These are phyloP conservation scores for Lemur catta DNA, from an alignment of 2,797 vertebrate species.

Conservation along the genomic window DNA sequence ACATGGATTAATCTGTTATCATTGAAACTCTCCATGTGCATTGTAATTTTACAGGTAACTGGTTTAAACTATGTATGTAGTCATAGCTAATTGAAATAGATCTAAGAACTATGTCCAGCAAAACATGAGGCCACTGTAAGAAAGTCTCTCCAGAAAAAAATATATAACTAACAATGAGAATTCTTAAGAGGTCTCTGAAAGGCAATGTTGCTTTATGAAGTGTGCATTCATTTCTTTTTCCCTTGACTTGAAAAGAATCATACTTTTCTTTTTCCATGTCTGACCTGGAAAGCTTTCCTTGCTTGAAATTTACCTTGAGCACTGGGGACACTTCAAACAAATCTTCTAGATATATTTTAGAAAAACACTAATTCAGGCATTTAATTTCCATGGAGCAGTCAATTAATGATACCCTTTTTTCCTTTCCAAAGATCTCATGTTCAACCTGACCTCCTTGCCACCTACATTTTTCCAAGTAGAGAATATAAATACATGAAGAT, in stretches of 20 bases:
- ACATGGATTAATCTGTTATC: neutral
- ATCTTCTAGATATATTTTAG: neutral
- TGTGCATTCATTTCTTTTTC: neutral
- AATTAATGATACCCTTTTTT: neutral
- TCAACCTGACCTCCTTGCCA: neutral
- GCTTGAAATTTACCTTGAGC: neutral
- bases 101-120: neutral
- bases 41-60: conserved; percentile 17
- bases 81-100: neutral
- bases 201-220: neutral
- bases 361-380: neutral
- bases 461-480: neutral
- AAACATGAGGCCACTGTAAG: neutral
- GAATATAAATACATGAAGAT: neutral
- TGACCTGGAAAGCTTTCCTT: neutral
- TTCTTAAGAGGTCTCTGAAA: neutral
- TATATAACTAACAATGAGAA: neutral
- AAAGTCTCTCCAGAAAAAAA: neutral
- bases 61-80: neutral
- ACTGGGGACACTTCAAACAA: neutral
- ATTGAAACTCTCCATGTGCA: neutral
- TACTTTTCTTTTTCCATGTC: neutral
- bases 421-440: neutral
- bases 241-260: neutral
- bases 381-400: neutral